A percentile compares a stretch with the other conserved stretches of the same genome.
Evolutionary conservation across 2,888 invertebrate genomes (phyloP).

Genomic region (Agrochola lota): DNA sequence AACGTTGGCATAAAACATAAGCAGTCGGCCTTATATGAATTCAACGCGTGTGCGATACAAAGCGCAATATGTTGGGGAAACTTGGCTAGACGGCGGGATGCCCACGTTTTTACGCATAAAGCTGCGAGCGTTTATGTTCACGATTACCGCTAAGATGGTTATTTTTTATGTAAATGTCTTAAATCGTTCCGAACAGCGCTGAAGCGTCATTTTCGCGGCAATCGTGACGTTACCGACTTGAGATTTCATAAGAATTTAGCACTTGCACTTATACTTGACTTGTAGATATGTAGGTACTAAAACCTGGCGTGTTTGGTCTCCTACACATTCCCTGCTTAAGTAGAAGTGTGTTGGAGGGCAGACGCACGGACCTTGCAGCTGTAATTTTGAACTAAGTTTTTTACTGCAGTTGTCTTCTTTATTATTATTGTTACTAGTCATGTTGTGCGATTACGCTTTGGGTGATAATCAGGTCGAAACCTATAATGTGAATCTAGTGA

Average conservation of each 20-base stretch:
- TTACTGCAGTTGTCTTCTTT: no score
- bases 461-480: no score
- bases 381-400: no score
- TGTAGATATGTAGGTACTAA: no score
- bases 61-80: slow-evolving; percentile 70
- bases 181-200: background rate
- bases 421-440: no score
- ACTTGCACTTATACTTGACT: background rate
- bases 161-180: slow-evolving; percentile 25
- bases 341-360: no score
- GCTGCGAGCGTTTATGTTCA: slow-evolving; percentile 2
- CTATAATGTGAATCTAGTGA: no score
- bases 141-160: background rate
- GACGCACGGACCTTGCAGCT: no score
- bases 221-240: background rate
- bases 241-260: background rate
- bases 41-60: slow-evolving; percentile 64
- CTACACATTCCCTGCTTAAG: no score
- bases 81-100: slow-evolving; percentile 61
- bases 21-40: slow-evolving; percentile 59
- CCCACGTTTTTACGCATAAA: slow-evolving; percentile 56
- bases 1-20: slow-evolving; percentile 71
- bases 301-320: no score
- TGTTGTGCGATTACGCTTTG: no score
- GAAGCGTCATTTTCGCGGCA: background rate